A percentile compares a stretch with the other conserved stretches of the same genome.
phyloP scores from a whole-genome alignment of 2,113 vertebrate species.

The Panthera tigris region DNA sequence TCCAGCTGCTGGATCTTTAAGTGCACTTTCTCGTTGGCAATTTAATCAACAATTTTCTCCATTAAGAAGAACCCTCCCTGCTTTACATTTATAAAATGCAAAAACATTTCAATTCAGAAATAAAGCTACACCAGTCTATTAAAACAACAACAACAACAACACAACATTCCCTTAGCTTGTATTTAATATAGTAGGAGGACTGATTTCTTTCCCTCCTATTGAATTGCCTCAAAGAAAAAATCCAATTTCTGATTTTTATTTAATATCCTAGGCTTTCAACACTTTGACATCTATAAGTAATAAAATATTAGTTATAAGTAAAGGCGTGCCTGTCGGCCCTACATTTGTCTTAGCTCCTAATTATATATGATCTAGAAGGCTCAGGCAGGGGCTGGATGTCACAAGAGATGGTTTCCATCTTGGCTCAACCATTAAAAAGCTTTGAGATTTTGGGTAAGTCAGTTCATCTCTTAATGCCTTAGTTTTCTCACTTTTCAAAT shows the following conservation, averaged over 20 bases:
- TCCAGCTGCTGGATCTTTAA: slow-evolving; percentile 72
- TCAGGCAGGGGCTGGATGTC: not conserved
- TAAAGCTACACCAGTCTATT: slow-evolving; percentile 3
- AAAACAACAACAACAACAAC: no score
- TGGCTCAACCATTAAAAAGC: not conserved
- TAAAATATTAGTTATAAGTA: not conserved
- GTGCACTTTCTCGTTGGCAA: slow-evolving; percentile 73
- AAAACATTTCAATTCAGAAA: slow-evolving; percentile 45
- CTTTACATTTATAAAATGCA: slow-evolving; percentile 61
- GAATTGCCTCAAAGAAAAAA: not conserved
- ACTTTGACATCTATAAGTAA: not conserved
- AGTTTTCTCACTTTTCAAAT: slow-evolving; percentile 26
- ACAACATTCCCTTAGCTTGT: not conserved
- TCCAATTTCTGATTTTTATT: not conserved
- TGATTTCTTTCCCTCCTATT: not conserved
- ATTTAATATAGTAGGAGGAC: not conserved
- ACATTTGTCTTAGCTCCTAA: not conserved
- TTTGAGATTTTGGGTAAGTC: not conserved
- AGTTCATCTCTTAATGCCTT: not conserved
- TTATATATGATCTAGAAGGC: not conserved
- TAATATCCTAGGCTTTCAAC: not conserved
- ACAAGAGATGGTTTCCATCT: not conserved
- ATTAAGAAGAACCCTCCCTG: slow-evolving; percentile 55
- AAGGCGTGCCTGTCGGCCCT: rapidly evolving
- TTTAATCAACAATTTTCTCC: slow-evolving; percentile 72